These are phyloP conservation scores for Odontocerum albicorne DNA, from an alignment of 2,888 invertebrate species.

Conservation along the genomic window DNA sequence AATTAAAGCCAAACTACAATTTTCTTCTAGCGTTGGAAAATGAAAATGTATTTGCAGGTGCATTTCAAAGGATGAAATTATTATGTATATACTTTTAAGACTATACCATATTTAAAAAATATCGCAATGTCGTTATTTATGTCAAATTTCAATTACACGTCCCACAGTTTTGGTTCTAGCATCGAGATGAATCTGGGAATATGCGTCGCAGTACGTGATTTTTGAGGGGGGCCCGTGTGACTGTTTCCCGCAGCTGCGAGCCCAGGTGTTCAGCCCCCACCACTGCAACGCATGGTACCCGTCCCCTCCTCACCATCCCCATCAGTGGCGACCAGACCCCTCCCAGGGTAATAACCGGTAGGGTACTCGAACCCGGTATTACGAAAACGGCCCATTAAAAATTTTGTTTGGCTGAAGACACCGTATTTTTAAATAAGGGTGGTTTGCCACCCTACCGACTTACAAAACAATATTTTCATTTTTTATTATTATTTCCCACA, in stretches of 20 bases:
- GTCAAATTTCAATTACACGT: not conserved
- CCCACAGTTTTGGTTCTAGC: constrained; percentile 7
- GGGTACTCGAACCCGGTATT: constrained; percentile 21
- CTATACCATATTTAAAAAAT: too few relatives aligned
- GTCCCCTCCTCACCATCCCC: constrained; percentile 9
- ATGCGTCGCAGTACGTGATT: constrained; percentile 21
- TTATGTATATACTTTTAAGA: too few relatives aligned
- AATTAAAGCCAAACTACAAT: too few relatives aligned
- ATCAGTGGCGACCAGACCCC: not conserved
- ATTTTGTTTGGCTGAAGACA: too few relatives aligned
- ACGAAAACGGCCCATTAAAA: constrained; percentile 17
- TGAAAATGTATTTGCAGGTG: too few relatives aligned
- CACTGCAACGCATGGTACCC: constrained; percentile 4
- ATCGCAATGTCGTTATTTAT: too few relatives aligned
- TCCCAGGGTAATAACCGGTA: constrained; percentile 15
- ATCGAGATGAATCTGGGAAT: constrained; percentile 20
- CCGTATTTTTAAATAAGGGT: too few relatives aligned
- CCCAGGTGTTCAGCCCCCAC: constrained; percentile 32
- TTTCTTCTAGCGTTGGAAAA: too few relatives aligned
- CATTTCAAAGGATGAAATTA: too few relatives aligned
- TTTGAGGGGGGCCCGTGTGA: constrained; percentile 14
- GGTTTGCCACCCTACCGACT: not conserved
- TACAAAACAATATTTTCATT: not conserved
- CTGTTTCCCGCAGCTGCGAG: constrained; percentile 31
- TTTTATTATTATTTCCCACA: not conserved